Evolutionary conservation across 1,140 invertebrate species (phyloP).

Genomic region (Drosophila fuyamai): DNA sequence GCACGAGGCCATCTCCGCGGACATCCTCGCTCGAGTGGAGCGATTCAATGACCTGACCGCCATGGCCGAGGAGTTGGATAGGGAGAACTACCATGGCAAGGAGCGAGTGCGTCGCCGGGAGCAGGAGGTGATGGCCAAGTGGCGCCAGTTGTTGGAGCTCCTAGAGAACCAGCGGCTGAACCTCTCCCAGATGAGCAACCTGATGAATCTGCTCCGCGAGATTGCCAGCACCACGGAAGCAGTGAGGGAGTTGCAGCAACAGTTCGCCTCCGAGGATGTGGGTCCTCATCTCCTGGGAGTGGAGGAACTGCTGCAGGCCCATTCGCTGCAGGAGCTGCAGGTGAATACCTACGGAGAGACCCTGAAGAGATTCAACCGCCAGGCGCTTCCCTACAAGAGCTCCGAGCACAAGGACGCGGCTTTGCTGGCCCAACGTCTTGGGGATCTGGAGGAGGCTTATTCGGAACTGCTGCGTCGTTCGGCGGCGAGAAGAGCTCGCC

Average conservation of each 20-base stretch:
- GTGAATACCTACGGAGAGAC: slow-evolving; percentile 94
- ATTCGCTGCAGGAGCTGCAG: slow-evolving; percentile 95
- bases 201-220: slow-evolving; percentile 95
- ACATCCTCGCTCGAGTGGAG: slow-evolving; percentile 97
- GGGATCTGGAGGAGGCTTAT: slow-evolving; percentile 90
- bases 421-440: slow-evolving; percentile 89
- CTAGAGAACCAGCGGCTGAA: slow-evolving; percentile 94
- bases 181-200: slow-evolving; percentile 90
- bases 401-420: slow-evolving; percentile 87
- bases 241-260: slow-evolving; percentile 91
- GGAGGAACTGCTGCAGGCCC: slow-evolving; percentile 97
- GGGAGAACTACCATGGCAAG: slow-evolving; percentile 96
- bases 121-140: slow-evolving; percentile 94
- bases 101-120: slow-evolving; percentile 93
- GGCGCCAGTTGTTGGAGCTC: slow-evolving; percentile 93
- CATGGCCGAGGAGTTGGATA: slow-evolving; percentile 95
- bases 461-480: slow-evolving; percentile 87
- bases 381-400: slow-evolving; percentile 86
- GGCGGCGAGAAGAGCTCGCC: slow-evolving; percentile 91
- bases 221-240: slow-evolving; percentile 95
- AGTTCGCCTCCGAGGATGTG: slow-evolving; percentile 94
- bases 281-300: slow-evolving; percentile 96
- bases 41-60: slow-evolving; percentile 96
- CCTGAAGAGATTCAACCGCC: slow-evolving; percentile 90
- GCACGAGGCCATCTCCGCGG: slow-evolving; percentile 98